Conservation (phyloP, 2,888 invertebrate genomes). For the Synergus itoensis region DNA sequence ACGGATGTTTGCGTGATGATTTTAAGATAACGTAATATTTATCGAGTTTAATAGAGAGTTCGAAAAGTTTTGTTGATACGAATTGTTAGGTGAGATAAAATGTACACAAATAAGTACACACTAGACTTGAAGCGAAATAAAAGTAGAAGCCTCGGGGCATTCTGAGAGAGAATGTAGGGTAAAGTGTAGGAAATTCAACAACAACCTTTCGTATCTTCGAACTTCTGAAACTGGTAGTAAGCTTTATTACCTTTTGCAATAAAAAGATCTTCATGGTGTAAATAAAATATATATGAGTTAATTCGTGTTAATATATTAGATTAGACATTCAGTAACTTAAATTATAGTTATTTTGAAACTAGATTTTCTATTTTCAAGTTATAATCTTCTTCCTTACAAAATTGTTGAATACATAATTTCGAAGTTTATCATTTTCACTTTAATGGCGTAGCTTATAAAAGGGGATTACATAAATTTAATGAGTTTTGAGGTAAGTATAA, state of each 20-base stretch:
- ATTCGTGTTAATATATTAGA: not conserved
- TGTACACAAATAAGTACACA: not conserved
- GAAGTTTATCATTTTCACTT: not conserved
- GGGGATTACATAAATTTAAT: not conserved
- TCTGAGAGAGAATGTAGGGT: not conserved
- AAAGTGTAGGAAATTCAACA: not conserved
- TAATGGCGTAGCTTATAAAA: not conserved
- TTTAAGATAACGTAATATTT: not conserved
- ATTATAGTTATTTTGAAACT: not conserved
- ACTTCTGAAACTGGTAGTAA: not conserved
- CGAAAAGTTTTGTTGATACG: not conserved
- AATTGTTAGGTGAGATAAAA: not conserved
- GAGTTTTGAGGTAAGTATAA: not conserved
- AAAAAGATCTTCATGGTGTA: not conserved
- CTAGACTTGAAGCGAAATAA: not conserved
- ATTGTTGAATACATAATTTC: not conserved
- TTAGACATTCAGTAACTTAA: not conserved
- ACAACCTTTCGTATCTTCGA: not conserved
- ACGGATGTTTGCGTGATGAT: not conserved
- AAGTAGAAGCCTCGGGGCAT: slow-evolving; percentile 12
- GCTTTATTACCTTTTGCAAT: slow-evolving; percentile 3
- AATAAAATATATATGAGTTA: not conserved
- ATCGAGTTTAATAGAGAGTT: not conserved
- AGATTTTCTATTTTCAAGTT: too few species aligned
- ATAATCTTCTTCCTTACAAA: not conserved